Conservation (phyloP, 30 jellyfish, hydroid and myxozoan species). For the Clytia hemisphaerica region DNA sequence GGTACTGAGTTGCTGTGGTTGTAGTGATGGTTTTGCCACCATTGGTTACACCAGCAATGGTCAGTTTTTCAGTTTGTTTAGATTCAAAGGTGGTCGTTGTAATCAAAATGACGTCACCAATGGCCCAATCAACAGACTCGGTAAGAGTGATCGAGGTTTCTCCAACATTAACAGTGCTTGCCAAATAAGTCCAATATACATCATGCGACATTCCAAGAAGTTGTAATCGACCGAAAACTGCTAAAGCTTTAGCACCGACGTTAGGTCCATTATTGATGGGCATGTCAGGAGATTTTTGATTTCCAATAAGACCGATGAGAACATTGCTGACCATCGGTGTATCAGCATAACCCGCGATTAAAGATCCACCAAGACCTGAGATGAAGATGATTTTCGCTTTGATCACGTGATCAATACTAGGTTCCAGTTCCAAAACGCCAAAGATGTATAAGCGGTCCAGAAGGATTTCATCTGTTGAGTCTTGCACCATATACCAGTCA, state of each 20-base stretch:
- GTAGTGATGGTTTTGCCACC: slow-evolving; percentile 33
- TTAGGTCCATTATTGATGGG: slow-evolving; percentile 58
- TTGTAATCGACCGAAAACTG: slow-evolving; percentile 58
- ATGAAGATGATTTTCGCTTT: slow-evolving; percentile 52
- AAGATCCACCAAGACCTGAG: slow-evolving; percentile 53
- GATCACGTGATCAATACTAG: slow-evolving; percentile 40
- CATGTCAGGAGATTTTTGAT: slow-evolving; percentile 54
- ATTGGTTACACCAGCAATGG: slow-evolving; percentile 27
- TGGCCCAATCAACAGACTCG: slow-evolving; percentile 61
- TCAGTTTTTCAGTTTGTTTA: slow-evolving; percentile 56
- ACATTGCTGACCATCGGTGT: slow-evolving; percentile 60
- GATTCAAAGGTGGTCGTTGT: slow-evolving; percentile 68
- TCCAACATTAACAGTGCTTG: slow-evolving; percentile 34
- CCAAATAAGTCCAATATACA: slow-evolving; percentile 63
- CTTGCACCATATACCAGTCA: slow-evolving; percentile 17
- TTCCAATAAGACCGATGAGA: slow-evolving; percentile 48
- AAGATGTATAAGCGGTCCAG: slow-evolving; percentile 53
- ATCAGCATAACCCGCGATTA: slow-evolving; percentile 76
- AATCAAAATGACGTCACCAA: slow-evolving; percentile 61
- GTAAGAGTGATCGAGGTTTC: slow-evolving; percentile 31
- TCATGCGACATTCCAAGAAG: slow-evolving; percentile 50
- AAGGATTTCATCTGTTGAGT: neutral
- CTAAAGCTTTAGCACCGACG: slow-evolving; percentile 82
- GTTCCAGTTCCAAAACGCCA: slow-evolving; percentile 69
- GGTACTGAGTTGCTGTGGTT: slow-evolving; percentile 27